Evolutionary conservation across 2,113 vertebrate species (phyloP).

Genomic region (Melanocharis versteri): DNA sequence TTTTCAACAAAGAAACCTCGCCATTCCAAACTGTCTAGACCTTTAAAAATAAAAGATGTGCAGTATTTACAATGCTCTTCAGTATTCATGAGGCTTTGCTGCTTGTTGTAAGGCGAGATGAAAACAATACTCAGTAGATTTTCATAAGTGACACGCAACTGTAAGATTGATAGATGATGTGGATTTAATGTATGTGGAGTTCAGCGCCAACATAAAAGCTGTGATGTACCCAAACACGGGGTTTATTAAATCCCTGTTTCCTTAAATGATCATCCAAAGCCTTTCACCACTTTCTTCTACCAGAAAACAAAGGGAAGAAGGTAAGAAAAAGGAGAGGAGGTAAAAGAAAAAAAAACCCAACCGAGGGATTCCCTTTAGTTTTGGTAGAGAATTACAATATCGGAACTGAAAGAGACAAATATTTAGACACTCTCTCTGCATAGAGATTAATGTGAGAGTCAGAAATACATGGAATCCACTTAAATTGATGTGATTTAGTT

Average conservation of each 20-base stretch:
- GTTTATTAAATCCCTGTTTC: constrained; percentile 62
- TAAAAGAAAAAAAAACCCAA: neutral
- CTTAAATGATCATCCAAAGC: constrained; percentile 43
- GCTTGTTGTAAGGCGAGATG: constrained; percentile 80
- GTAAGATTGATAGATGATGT: constrained; percentile 83
- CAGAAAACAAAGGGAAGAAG: constrained; percentile 9
- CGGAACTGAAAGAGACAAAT: constrained; percentile 40
- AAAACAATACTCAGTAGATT: constrained; percentile 85
- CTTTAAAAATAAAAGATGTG: constrained; percentile 79
- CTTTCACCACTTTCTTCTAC: neutral
- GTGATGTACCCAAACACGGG: constrained; percentile 62
- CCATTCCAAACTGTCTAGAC: constrained; percentile 72
- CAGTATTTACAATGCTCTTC: constrained; percentile 72
- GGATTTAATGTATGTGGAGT: constrained; percentile 78
- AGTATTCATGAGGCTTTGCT: constrained; percentile 79
- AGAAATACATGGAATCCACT: constrained; percentile 46
- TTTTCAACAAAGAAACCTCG: constrained; percentile 70
- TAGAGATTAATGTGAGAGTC: constrained; percentile 34
- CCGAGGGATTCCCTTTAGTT: constrained; percentile 5
- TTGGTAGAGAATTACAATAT: constrained; percentile 25
- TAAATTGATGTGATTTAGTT: constrained; percentile 43
- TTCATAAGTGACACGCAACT: constrained; percentile 81
- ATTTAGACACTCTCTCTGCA: constrained; percentile 30
- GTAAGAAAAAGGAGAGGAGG: neutral
- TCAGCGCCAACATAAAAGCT: constrained; percentile 72